phyloP scores from a whole-genome alignment of 2,888 invertebrate genomes.

The Salpingus planirostris region DNA sequence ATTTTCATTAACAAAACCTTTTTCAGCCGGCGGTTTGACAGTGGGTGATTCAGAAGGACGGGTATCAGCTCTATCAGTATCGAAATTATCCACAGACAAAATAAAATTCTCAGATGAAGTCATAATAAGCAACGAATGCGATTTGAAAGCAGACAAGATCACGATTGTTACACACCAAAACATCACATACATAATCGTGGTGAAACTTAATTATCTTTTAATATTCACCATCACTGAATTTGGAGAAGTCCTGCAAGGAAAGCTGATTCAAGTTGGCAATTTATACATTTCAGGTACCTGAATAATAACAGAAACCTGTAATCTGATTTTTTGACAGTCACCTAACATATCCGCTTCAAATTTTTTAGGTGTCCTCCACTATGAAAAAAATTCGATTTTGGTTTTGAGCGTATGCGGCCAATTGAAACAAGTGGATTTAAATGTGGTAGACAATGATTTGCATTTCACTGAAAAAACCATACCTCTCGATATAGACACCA shows the following conservation, averaged over 20 bases:
- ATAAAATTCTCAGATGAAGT: conserved; percentile 16
- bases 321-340: background rate
- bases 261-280: conserved; percentile 24
- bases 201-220: conserved; percentile 27
- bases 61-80: conserved; percentile 25
- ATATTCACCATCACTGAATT: conserved; percentile 25
- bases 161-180: conserved; percentile 21
- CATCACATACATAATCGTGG: conserved; percentile 25
- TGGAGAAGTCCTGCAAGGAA: conserved; percentile 27
- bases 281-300: conserved; percentile 31
- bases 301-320: too few relatives aligned
- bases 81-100: conserved; percentile 20
- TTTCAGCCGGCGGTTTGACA: conserved; percentile 28
- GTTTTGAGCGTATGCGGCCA: conserved; percentile 27
- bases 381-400: conserved; percentile 24
- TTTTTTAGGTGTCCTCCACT: conserved; percentile 27
- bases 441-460: conserved; percentile 24
- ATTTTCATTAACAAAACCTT: too few relatives aligned
- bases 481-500: conserved; percentile 28
- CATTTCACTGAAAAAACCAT: conserved; percentile 24
- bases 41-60: conserved; percentile 29
- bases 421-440: conserved; percentile 29
- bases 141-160: conserved; percentile 27
- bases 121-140: conserved; percentile 18
- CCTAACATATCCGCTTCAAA: conserved; percentile 1